Evolutionary conservation across 2,113 vertebrate genomes (phyloP).

Genomic region (Chaetops frenatus): DNA sequence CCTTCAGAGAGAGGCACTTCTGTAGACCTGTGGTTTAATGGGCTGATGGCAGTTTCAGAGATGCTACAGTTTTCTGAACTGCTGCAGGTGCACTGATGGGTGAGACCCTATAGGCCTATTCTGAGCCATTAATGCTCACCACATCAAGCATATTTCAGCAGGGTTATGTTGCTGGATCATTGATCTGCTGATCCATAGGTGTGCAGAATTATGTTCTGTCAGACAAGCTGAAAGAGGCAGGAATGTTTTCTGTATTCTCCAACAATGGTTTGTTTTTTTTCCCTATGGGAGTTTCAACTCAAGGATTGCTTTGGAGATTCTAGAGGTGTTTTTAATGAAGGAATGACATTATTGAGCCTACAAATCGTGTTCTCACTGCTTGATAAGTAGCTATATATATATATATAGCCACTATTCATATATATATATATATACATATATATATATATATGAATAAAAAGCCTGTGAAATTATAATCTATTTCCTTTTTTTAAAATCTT

Average conservation of each 20-base stretch:
- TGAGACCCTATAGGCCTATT: slow-evolving; percentile 14
- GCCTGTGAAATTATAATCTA: neutral
- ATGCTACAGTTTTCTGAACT: neutral
- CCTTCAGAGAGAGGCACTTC: neutral
- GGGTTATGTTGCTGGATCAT: slow-evolving; percentile 1
- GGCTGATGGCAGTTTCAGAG: neutral
- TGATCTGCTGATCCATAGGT: slow-evolving; percentile 24
- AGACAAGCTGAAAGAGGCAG: neutral
- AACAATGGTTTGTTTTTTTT: neutral
- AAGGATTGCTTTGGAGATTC: neutral
- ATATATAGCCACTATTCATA: neutral
- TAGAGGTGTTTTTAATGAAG: neutral
- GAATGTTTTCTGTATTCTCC: neutral
- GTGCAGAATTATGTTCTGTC: neutral
- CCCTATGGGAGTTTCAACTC: neutral
- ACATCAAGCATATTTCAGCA: slow-evolving; percentile 27
- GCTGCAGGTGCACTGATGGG: slow-evolving; percentile 5
- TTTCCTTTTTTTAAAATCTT: neutral
- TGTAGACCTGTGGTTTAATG: neutral
- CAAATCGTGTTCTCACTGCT: neutral
- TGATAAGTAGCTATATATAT: neutral
- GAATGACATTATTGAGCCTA: neutral
- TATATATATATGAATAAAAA: neutral
- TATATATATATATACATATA: neutral
- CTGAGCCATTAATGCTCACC: neutral